Evolutionary conservation across 2,797 vertebrate species (phyloP), one percentile per base, ranked within the genome.

Genomic region (Alouatta caraya): DNA sequence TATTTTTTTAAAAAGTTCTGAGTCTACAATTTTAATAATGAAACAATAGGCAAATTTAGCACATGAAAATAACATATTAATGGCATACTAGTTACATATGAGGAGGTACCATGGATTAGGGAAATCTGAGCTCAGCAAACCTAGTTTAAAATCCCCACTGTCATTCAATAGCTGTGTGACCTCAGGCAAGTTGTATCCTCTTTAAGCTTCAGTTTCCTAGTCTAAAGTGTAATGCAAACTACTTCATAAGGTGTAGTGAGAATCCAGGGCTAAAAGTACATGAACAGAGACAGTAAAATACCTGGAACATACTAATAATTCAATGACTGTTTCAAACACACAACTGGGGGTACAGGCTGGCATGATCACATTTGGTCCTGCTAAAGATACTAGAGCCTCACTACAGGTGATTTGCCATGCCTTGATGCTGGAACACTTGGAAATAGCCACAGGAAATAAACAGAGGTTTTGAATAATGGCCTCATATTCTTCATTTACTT

Each of bases 81-180:
- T 90, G 30, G 64, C 42, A 91, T 22, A 11, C 44, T 85, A 94
- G 73, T 95, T 67, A 55, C 12, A 44, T 3, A 5, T 87, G 4
- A 17, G 15, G 13, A 76, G 33, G 17, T n/a, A 90, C 5, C 7
- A 26, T 19, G 6, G 55, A 76, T 33, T 37, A 59, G 24, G 70
- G 64, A 76, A 81, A 81, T 70, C 22, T 76, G 70, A 7, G 8
- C 26, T 95, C 76, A 78, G 64, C 14, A 81, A 21, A n/a, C 42
- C 59, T 87, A n/a, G 30, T 83, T 94, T 84, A 46, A 96, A 72
- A 84, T 73, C 33, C 33, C 57, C 57, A 50, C 52, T 83, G 79
- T 76, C 59, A 33, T 92, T 95, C 55, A 95, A 92, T 87, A 94
- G 91, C 91, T 93, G 39, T 75, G 44, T 97, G 88, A 96, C 67